These are phyloP conservation scores for Dermatemys mawii DNA, from an alignment of 2,113 vertebrate genomes.

Conservation along the genomic window DNA sequence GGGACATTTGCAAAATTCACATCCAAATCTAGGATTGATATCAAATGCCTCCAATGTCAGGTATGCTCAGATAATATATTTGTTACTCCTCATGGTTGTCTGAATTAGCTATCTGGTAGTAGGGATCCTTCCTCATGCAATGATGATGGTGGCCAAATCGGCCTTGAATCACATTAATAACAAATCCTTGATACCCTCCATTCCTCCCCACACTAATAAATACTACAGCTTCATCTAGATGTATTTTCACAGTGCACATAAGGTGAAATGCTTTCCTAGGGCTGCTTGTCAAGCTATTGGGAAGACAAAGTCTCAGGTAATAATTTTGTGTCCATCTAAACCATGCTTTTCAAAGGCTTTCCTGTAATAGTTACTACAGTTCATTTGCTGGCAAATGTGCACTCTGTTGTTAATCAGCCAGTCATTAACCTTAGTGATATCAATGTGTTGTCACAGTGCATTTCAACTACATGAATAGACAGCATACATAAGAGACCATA, in stretches of 20 bases:
- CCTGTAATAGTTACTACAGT: conserved; percentile 53
- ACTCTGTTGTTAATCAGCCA: conserved; percentile 70
- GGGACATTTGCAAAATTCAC: background rate
- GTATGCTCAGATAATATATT: background rate
- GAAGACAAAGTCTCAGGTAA: conserved; percentile 24
- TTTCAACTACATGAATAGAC: conserved; percentile 63
- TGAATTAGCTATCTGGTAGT: background rate
- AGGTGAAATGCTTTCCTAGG: background rate
- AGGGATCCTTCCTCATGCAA: background rate
- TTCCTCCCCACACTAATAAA: background rate
- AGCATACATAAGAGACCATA: background rate
- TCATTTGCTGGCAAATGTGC: conserved; percentile 68
- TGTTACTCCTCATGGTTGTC: background rate
- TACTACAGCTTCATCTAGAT: background rate
- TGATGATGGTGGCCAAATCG: background rate
- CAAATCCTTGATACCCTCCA: background rate
- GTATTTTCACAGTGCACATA: background rate
- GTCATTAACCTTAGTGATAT: conserved; percentile 71
- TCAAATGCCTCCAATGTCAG: background rate
- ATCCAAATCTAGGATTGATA: background rate
- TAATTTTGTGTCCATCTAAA: conserved; percentile 36
- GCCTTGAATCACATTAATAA: background rate
- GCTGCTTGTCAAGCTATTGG: background rate
- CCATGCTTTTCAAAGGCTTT: conserved; percentile 43
- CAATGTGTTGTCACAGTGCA: conserved; percentile 51